Evolutionary conservation across 2,888 invertebrate genomes (phyloP).

Genomic region (Hydroisotoma schaefferi): DNA sequence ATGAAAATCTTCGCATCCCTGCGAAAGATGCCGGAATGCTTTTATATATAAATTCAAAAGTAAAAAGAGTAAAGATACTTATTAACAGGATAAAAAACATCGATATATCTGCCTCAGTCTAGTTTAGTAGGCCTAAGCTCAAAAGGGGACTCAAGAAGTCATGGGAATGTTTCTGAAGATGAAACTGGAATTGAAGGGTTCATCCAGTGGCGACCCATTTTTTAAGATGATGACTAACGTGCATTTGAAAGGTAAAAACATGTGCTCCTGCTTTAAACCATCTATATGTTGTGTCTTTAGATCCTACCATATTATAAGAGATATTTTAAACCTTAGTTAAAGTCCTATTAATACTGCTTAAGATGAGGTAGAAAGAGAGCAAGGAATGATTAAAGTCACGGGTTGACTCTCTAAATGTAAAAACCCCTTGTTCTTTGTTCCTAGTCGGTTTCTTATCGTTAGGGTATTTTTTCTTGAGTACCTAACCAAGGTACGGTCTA

Average conservation of each 20-base stretch:
- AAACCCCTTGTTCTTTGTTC: too few relatives aligned
- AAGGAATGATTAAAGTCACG: neutral
- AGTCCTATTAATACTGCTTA: neutral
- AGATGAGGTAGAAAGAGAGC: neutral
- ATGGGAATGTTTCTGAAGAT: slow-evolving; percentile 15
- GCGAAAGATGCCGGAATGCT: neutral
- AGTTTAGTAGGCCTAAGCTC: too few relatives aligned
- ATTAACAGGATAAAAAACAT: neutral
- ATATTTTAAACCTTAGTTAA: neutral
- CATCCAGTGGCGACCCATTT: neutral
- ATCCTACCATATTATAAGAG: neutral
- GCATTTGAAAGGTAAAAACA: slow-evolving; percentile 32
- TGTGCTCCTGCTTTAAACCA: too few relatives aligned
- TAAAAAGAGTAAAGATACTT: neutral
- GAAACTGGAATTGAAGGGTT: neutral
- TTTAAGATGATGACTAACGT: neutral
- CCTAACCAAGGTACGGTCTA: too few relatives aligned
- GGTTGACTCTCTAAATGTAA: neutral
- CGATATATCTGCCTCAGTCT: too few relatives aligned
- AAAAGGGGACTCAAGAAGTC: slow-evolving; percentile 1
- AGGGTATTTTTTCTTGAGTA: too few relatives aligned
- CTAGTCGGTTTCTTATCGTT: too few relatives aligned
- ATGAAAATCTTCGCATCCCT: neutral
- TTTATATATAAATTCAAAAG: neutral
- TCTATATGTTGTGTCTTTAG: too few relatives aligned